Percentiles rank a stretch among this genome's conserved stretches.
Evolutionary conservation across 2,113 vertebrate genomes (phyloP).

Genomic region (Falco punctatus): DNA sequence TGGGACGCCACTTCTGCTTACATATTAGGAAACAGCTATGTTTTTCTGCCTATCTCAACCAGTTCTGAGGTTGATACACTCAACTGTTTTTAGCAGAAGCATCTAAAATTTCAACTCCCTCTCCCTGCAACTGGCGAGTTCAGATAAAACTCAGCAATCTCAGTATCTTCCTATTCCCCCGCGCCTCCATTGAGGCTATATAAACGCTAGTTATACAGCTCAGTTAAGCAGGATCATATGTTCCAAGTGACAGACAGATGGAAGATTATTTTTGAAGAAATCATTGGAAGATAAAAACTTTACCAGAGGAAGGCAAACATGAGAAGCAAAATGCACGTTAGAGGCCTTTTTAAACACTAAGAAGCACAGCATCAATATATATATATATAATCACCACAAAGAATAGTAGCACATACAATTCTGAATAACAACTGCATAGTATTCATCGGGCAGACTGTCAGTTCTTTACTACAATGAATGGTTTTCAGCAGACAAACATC

Average conservation of each 20-base stretch:
- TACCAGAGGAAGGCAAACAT: slow-evolving; percentile 16
- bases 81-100: not conserved
- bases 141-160: not conserved
- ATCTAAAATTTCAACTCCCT: not conserved
- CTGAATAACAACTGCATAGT: not conserved
- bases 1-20: not conserved
- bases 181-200: slow-evolving; percentile 35
- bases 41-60: not conserved
- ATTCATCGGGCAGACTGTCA: not conserved
- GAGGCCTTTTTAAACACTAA: not conserved
- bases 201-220: slow-evolving; percentile 6
- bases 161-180: not conserved
- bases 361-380: not conserved
- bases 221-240: slow-evolving; percentile 40
- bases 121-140: not conserved
- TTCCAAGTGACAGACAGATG: slow-evolving; percentile 59
- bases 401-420: not conserved
- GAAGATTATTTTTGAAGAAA: slow-evolving; percentile 62
- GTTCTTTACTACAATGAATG: not conserved
- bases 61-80: not conserved
- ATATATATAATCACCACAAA: not conserved
- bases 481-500: not conserved
- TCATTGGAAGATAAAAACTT: not conserved
- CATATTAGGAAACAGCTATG: not conserved
- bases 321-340: not conserved